A percentile compares a stretch with the other conserved stretches of the same genome.
phyloP scores from a whole-genome alignment of 2,888 invertebrate genomes.

The Lasioglossum vierecki region DNA sequence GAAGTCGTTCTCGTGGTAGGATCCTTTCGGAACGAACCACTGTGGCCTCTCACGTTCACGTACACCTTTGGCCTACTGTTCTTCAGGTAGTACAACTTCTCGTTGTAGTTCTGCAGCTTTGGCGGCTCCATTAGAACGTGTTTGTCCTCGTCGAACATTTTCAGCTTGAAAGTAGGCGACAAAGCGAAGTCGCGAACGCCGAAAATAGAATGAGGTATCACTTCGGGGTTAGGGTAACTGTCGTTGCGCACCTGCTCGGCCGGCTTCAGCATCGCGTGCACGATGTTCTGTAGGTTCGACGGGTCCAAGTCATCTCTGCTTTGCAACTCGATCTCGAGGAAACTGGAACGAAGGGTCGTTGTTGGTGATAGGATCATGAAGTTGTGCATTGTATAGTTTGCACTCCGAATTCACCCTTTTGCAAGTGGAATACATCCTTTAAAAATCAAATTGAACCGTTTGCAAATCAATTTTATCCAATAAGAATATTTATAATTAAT shows the following conservation, averaged over 20 bases:
- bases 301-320: conserved; percentile 74
- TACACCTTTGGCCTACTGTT: conserved; percentile 77
- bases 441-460: too few relatives aligned
- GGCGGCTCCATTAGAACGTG: conserved; percentile 59
- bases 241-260: conserved; percentile 51
- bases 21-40: conserved; percentile 72
- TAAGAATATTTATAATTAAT: too few relatives aligned
- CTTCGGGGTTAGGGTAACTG: conserved; percentile 75
- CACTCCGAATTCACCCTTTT: too few relatives aligned
- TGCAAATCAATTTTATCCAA: too few relatives aligned
- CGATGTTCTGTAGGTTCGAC: conserved; percentile 73
- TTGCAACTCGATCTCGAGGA: conserved; percentile 79
- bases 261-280: conserved; percentile 75
- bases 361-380: not conserved
- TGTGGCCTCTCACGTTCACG: conserved; percentile 77
- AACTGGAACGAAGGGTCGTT: conserved; percentile 59
- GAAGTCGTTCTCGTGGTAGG: conserved; percentile 51
- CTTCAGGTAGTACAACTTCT: conserved; percentile 79
- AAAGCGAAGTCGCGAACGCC: conserved; percentile 76
- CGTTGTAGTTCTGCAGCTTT: conserved; percentile 66
- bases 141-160: conserved; percentile 58
- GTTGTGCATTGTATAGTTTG: too few relatives aligned
- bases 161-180: conserved; percentile 62
- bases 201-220: conserved; percentile 77
- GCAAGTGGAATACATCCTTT: too few relatives aligned